Base-by-base conservation (phyloP, 2,888 invertebrate genomes). In the Thera britannica region DNA sequence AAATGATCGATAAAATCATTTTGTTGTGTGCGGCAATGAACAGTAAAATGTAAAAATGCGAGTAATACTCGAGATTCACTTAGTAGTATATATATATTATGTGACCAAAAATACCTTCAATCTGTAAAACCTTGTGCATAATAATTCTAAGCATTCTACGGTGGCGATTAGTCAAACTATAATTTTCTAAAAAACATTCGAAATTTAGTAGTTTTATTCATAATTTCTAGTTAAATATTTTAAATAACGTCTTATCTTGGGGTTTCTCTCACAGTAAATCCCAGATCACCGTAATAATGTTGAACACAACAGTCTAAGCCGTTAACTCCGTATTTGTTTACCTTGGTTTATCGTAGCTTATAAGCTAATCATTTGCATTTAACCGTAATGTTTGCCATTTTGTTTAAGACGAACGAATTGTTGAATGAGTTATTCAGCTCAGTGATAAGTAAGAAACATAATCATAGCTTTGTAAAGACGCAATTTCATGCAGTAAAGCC, bases 391-490 rank as follows among this genome's bases (percentile, higher is more conserved):
- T 55, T 61, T 65, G 61, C 49, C 56, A 60, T 70, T 68, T 54
- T 54, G 58, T 73, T 71, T 68, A 72, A 72, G 67, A 68, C 55
- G 58, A 60, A 73, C 67, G 67, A 73, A 75, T 66, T 62, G 62
- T 69, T 38, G 62, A 60, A 63, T 65, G 60, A 44, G 34, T 12
- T 5, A 55, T 41, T 56, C 12, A 36, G 56, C 56, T 23, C 7
- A 41, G 9, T 54, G 6, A 23, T 36, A 35, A 54, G 36, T 54
- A 35, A 52, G 2, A 6, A 44, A 44, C 44, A 38, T 4, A 46
- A 46, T 46, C 44, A 46, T 46, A 9, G 44, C 44, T 46, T 46
- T 46, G 44, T 9, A 46, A 9, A 2, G 44, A 46, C 2, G 9
- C 7, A 2, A 46, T 9, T 7, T 46, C 41, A 41, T 41, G 3